These are phyloP conservation scores for Caenorhabditis macrosperma DNA, from an alignment of 2,888 invertebrate species.

Conservation along the genomic window DNA sequence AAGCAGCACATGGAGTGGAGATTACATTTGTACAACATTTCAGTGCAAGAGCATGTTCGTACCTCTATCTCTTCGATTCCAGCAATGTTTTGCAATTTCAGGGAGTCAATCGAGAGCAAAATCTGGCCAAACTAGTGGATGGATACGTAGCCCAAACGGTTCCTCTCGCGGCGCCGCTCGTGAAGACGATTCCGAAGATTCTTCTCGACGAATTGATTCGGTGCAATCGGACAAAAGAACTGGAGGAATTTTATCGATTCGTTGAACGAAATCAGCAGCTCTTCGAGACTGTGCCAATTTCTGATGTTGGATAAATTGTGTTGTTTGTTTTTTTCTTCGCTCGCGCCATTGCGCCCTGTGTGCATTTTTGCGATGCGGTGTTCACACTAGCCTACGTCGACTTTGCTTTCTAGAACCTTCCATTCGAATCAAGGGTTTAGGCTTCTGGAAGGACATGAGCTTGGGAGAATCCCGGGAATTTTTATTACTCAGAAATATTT, in stretches of 20 bases:
- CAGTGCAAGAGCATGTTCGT: slow-evolving; percentile 29
- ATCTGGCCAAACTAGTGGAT: slow-evolving; percentile 14
- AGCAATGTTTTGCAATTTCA: no score
- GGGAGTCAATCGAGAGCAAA: slow-evolving; percentile 8
- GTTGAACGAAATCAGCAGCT: background rate
- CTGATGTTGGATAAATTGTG: slow-evolving; percentile 23
- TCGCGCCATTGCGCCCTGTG: no score
- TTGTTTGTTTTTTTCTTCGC: background rate
- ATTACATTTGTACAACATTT: slow-evolving; percentile 30
- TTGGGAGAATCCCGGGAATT: no score
- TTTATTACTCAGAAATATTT: no score
- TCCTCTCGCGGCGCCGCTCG: slow-evolving; percentile 25
- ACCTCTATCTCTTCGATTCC: no score
- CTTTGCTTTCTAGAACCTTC: background rate
- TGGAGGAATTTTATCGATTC: slow-evolving; percentile 34
- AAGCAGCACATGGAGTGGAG: slow-evolving; percentile 55
- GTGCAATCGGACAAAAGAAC: background rate
- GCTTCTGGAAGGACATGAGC: no score
- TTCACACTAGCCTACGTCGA: no score
- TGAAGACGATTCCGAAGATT: slow-evolving; percentile 28
- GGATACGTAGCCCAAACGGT: slow-evolving; percentile 13
- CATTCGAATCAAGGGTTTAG: no score
- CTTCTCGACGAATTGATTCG: slow-evolving; percentile 25
- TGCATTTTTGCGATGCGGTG: no score
- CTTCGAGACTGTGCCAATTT: background rate